Base-by-base conservation (phyloP, 2,888 invertebrate genomes). In the Erannis defoliaria region DNA sequence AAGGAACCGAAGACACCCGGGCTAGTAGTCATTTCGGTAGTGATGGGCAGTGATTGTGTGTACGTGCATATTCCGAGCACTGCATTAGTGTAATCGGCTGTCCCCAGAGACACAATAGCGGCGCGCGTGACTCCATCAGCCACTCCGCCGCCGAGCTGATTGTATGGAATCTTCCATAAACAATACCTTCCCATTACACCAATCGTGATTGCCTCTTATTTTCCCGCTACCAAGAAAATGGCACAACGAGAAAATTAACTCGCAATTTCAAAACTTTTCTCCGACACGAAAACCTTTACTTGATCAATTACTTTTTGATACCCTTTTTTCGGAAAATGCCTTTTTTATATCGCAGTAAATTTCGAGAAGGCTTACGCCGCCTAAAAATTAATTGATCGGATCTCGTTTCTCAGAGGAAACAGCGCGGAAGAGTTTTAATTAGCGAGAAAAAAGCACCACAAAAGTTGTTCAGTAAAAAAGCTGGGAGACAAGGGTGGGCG, bases 401-500 rank as follows among this genome's bases (percentile, higher is more conserved):
- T 92, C 92, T 88, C 90, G 90, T 90, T 92, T 86, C 88, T 85
- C 80, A 80, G 82, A 89, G 90, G 90, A 92, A 92, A 91, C 90
- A 88, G 90, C 89, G 92, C 86, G 90, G 93, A 93, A 92, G 92
- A 92, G 91, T 93, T 93, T 93, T 92, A 93, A 92, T 93, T 92
- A 93, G 92, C 88, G 89, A 89, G 87, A 90, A 90, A 92, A 91
- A 91, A 87, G 81, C 87, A 87, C 83, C 88, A 87, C 89, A 88
- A 89, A 90, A 92, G 81, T 91, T 91, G 86, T 83, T 84, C 90
- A 81, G 89, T 89, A 92, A 92, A 93, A 92, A 90, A 87, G 69
- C 82, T n/a, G 89, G 89, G 90, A 88, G 91, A 91, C 90, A 90
- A 89, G 90, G 89, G 90, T 88, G 92, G 90, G 90, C 85, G 89